Percentiles rank a stretch among this genome's conserved stretches.
Conservation (phyloP, 1,140 invertebrate species). For the Latrodectus geometricus region DNA sequence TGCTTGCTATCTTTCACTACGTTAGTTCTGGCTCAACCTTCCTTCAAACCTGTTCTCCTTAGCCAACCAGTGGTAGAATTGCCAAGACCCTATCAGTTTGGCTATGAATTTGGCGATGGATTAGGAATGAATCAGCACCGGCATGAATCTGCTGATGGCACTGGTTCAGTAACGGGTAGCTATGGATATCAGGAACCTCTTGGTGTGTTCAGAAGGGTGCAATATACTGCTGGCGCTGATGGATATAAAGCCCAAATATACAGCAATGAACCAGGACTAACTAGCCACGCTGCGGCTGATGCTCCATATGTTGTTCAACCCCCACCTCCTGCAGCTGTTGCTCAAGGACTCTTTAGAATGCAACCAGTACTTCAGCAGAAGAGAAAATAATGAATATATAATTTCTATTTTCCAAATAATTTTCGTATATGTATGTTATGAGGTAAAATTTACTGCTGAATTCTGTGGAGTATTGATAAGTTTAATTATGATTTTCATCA, state of each 20-base stretch:
- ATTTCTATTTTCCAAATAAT: no score
- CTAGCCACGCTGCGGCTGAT: constrained; percentile 56
- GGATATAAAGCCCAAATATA: constrained; percentile 57
- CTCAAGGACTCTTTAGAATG: background rate
- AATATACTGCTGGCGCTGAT: constrained; percentile 60
- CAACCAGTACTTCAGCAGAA: background rate
- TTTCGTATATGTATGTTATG: no score
- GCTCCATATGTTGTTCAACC: constrained; percentile 71
- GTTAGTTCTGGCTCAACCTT: background rate
- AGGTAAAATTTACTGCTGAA: no score
- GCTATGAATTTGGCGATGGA: constrained; percentile 42
- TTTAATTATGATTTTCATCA: no score
- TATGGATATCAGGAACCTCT: constrained; percentile 50
- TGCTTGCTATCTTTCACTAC: background rate
- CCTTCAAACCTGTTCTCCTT: background rate
- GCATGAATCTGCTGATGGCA: constrained; percentile 54
- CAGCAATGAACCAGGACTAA: constrained; percentile 61
- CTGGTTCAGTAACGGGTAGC: constrained; percentile 45
- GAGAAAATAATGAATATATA: no score
- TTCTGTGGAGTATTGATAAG: no score
- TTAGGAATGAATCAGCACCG: constrained; percentile 28
- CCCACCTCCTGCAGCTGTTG: constrained; percentile 15
- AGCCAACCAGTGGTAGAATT: background rate
- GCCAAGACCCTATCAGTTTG: constrained; percentile 44
- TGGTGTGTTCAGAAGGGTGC: constrained; percentile 55